Conservation (phyloP, 2,797 vertebrate genomes). For the Podarcis lilfordi region DNA sequence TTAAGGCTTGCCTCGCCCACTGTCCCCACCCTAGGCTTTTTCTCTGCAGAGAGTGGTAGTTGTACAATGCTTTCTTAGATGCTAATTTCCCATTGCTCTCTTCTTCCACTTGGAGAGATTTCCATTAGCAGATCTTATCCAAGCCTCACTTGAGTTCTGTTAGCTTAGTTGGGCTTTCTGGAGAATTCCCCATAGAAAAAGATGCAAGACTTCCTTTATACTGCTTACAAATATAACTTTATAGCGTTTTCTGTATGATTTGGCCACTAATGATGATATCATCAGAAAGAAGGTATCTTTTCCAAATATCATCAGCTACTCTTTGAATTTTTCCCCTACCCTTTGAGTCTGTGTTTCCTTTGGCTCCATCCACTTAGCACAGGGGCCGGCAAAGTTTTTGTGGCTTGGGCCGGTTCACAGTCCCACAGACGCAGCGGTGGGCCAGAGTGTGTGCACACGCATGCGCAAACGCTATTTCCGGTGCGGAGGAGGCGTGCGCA, state of each 20-base stretch:
- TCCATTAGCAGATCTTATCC: slow-evolving; percentile 76
- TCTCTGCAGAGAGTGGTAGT: slow-evolving; percentile 63
- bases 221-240: slow-evolving; percentile 41
- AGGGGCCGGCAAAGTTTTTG: too few relatives aligned
- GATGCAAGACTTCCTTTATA: slow-evolving; percentile 49
- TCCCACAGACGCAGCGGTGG: too few relatives aligned
- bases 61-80: slow-evolving; percentile 68
- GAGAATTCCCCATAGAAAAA: slow-evolving; percentile 64
- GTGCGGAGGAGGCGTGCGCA: too few relatives aligned
- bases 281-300: neutral
- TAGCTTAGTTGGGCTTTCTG: slow-evolving; percentile 74
- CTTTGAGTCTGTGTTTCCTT: neutral
- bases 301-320: neutral
- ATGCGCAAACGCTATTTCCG: too few relatives aligned
- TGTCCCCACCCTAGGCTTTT: slow-evolving; percentile 35
- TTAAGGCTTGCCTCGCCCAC: neutral
- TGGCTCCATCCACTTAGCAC: too few relatives aligned
- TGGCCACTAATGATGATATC: neutral
- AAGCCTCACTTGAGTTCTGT: slow-evolving; percentile 76
- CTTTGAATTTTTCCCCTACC: neutral
- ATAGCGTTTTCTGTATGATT: neutral
- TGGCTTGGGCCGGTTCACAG: too few relatives aligned
- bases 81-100: slow-evolving; percentile 70
- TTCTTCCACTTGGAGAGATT: slow-evolving; percentile 56
- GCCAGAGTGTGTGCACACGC: too few relatives aligned